Base-by-base conservation (phyloP, 2,797 vertebrate species). In the Tenualosa ilisha region DNA sequence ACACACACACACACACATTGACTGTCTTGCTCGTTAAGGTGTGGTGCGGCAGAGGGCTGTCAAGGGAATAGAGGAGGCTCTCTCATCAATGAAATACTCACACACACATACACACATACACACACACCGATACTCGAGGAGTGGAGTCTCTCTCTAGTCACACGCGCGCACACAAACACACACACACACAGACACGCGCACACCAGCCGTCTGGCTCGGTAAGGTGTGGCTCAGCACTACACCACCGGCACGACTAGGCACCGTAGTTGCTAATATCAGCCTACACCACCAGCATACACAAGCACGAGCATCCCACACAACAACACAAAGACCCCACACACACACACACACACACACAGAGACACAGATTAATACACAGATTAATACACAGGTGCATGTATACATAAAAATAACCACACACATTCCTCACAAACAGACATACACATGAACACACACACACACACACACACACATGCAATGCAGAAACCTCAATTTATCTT, bases 21-120 rank as follows among this genome's bases (percentile, higher is more conserved):
- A 84, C 84, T 31, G 82, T 86, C 85, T 86, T 82, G 84, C 86
- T 85, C 31, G 83, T 86, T 88, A 61, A 87, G 88, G 86, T 87
- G 87, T 83, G 87, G 86, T 82, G 82, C 82, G 82, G 83, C 59
- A 90, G 83, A 68, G 81, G 53, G 82, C 79, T 85, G 83, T 68
- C 83, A 87, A 61, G 61, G 83, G 72, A 54, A 89, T 83, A 61
- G 54, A 81, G 84, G 83, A 51, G 83, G 85, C 81, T 86, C 85
- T 72, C 72, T 84, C 84, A 88, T 87, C 83, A 84, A 54, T 59
- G 79, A 79, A 79, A 79, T 79, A 43, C 72, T 43, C 43, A 26
- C 46, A 22, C 40, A 31, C 49, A 37, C 49, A 26, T 5, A 53
- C 12, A 51, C 72, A 84, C 85, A 81, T 72, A 85, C 53, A 61